phyloP scores from a whole-genome alignment of 2,797 vertebrate genomes.

The Poeciliopsis infans region DNA sequence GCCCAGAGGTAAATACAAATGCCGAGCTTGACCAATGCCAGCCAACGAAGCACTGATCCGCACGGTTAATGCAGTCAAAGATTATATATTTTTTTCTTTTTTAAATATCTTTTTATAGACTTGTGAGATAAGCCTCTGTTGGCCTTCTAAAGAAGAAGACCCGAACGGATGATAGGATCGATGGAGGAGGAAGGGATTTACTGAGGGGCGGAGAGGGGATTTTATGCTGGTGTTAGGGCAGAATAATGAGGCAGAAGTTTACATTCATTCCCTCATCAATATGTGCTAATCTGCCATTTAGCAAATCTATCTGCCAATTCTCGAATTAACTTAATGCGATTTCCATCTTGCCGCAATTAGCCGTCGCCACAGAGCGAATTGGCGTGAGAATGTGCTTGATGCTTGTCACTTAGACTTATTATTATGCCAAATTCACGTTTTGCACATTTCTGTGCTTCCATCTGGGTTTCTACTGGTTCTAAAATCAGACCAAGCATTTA shows the following conservation, averaged over 20 bases:
- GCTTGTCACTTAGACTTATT: neutral
- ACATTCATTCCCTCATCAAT: conserved; percentile 52
- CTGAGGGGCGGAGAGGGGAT: conserved; percentile 63
- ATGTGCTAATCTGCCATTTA: conserved; percentile 72
- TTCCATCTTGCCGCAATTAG: neutral
- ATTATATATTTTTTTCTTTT: conserved; percentile 34
- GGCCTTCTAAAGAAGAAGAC: conserved; percentile 56
- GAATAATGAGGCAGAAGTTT: conserved; percentile 71
- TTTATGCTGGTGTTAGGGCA: conserved; percentile 67
- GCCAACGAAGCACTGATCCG: conserved; percentile 28
- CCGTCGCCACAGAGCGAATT: neutral
- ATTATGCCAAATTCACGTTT: too few species aligned
- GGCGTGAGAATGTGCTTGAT: neutral
- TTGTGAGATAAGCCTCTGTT: conserved; percentile 75
- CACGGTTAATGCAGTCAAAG: conserved; percentile 69
- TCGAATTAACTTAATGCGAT: conserved; percentile 31
- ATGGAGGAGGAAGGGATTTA: conserved; percentile 79
- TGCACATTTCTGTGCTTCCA: too few species aligned
- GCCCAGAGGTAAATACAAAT: conserved; percentile 46
- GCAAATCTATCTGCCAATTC: conserved; percentile 49
- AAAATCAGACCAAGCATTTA: too few species aligned
- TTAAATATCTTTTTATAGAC: conserved; percentile 80
- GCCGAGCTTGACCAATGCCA: conserved; percentile 20
- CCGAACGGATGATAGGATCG: conserved; percentile 74
- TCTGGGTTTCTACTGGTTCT: too few species aligned